A percentile compares a stretch with the other conserved stretches of the same genome.
Evolutionary conservation across 2,113 vertebrate genomes (phyloP).

Genomic region (Megaceryle torquata): DNA sequence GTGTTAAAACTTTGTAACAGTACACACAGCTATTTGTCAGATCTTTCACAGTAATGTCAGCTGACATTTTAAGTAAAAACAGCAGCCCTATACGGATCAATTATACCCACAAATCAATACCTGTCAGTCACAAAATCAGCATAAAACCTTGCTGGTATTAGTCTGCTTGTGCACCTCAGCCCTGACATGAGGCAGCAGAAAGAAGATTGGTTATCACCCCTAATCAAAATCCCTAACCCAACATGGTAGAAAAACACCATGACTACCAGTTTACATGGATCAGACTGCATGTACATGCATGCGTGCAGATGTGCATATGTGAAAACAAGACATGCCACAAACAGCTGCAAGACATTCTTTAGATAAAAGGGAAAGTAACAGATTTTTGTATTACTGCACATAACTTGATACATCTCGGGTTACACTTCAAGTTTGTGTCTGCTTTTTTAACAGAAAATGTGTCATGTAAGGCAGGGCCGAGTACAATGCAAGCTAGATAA

Average conservation of each 20-base stretch:
- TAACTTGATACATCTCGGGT: not conserved
- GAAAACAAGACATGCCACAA: not conserved
- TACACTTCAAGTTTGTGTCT: not conserved
- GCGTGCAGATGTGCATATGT: rapidly evolving
- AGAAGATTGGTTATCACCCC: not conserved
- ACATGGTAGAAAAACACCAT: rapidly evolving
- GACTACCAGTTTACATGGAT: not conserved
- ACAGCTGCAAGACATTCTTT: not conserved
- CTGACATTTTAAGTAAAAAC: not conserved
- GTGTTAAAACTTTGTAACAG: rapidly evolving
- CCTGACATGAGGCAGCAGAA: not conserved
- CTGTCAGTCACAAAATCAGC: not conserved
- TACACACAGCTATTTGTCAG: not conserved
- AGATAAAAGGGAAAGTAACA: not conserved
- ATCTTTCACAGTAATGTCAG: not conserved
- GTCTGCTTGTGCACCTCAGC: not conserved
- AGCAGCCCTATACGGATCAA: not conserved
- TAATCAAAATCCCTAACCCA: not conserved
- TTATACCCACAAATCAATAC: not conserved
- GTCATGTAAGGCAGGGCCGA: not conserved
- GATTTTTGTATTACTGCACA: not conserved
- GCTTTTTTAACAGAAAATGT: not conserved
- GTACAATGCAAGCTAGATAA: not conserved
- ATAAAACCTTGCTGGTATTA: not conserved
- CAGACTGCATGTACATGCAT: rapidly evolving